Base-by-base conservation (phyloP, 1,140 invertebrate species). In the Chelonus insularis region DNA sequence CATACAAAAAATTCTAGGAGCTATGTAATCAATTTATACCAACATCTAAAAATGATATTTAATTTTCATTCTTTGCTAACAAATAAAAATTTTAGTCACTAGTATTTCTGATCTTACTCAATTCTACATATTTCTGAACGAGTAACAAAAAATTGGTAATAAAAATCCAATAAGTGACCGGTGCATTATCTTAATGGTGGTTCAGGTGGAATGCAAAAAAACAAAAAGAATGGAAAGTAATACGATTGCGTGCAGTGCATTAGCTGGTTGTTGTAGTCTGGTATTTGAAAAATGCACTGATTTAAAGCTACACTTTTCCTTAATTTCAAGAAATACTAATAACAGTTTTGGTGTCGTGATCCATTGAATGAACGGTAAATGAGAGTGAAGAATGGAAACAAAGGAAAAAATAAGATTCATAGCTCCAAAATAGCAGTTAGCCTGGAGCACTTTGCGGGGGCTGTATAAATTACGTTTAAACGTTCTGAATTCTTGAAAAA, bases 261-360 rank as follows among this genome's bases (percentile, higher is more conserved):
- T 34, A 14, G 6, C 37, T n/a, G n/a, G n/a, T n/a, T n/a, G n/a
- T n/a, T n/a, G n/a, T n/a, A 29, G 62, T 68, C 65, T 66, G 70
- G 72, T 66, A 72, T 73, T 60, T 65, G 37, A 60, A 57, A 66
- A 72, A 69, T 67, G 67, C 62, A 59, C 32, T 57, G 36, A 48
- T 36, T 18, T n/a, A 9, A 29, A 34, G 45, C 56, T 29, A 34
- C 23, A 39, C 16, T 48, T 18, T 50, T 59, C 14, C 14, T 21
- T 6, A 11, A 32, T 50, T 23, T 50, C 29, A n/a, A 23, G 25
- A 6, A 16, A 16, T 45, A 45, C n/a, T n/a, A 45, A 45, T 45
- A 16, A 9, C 43, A 8, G 43, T 21, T 45, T 45, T 16, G n/a
- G 43, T 45, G 43, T 21, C 4, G 1, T 41, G 14, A 12, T 5